These are phyloP conservation scores for Enteromius thamalakanensis DNA, from an alignment of 2,797 vertebrate genomes.

Conservation along the genomic window DNA sequence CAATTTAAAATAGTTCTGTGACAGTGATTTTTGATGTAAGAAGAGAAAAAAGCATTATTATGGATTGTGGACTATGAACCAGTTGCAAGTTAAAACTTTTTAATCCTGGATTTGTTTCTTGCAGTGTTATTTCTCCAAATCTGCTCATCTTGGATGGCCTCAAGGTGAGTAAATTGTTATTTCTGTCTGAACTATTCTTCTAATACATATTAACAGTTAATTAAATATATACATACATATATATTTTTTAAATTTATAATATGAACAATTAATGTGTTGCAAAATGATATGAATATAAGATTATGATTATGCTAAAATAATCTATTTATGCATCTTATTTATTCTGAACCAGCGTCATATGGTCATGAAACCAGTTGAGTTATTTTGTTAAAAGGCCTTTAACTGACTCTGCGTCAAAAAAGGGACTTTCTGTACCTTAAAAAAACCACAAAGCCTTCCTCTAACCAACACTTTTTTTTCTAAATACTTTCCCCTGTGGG, in stretches of 20 bases:
- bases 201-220: background rate
- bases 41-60: background rate
- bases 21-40: background rate
- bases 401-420: slow-evolving; percentile 36
- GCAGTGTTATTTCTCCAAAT: background rate
- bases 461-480: slow-evolving; percentile 52
- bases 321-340: background rate
- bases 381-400: slow-evolving; percentile 1
- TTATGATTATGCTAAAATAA: background rate
- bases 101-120: background rate
- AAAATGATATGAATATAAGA: background rate
- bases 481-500: slow-evolving; percentile 51
- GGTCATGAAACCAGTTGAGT: background rate
- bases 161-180: background rate
- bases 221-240: background rate
- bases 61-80: background rate
- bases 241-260: background rate
- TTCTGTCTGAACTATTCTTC: background rate
- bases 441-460: slow-evolving; percentile 59
- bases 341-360: background rate
- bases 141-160: background rate
- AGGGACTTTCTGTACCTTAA: slow-evolving; percentile 57
- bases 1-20: background rate
- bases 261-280: background rate
- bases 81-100: background rate